Conservation (phyloP, 1,140 invertebrate genomes). For the Pseudomyrmex sp. region DNA sequence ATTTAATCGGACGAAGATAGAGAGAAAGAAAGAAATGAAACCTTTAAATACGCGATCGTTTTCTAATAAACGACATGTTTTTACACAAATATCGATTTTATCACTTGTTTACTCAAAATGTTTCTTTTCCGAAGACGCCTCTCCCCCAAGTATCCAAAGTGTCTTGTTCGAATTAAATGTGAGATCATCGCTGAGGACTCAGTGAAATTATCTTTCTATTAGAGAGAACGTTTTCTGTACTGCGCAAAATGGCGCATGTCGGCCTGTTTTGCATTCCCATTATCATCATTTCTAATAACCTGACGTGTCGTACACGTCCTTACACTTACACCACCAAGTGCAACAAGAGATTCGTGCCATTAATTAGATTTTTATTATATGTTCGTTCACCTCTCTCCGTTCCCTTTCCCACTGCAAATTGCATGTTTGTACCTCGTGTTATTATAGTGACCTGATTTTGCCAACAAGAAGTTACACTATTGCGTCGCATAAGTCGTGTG, state of each 20-base stretch:
- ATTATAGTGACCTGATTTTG: conserved; percentile 42
- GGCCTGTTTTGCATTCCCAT: conserved; percentile 32
- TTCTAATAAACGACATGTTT: no score
- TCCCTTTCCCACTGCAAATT: conserved; percentile 36
- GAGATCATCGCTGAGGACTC: no score
- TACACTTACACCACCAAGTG: conserved; percentile 27
- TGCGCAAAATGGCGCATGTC: conserved; percentile 34
- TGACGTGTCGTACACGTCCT: conserved; percentile 22
- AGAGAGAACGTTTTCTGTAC: neutral
- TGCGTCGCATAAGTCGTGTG: conserved; percentile 7
- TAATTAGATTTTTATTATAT: conserved; percentile 57
- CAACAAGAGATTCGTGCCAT: conserved; percentile 35
- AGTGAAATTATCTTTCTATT: neutral
- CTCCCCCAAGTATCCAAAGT: no score
- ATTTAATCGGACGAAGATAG: neutral
- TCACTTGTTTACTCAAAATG: neutral
- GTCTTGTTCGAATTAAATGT: no score
- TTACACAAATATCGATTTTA: neutral
- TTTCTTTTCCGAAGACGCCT: neutral
- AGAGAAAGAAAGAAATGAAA: neutral
- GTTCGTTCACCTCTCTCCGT: conserved; percentile 46
- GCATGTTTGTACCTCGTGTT: conserved; percentile 33
- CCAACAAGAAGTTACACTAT: conserved; percentile 24
- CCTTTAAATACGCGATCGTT: neutral
- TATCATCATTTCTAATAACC: conserved; percentile 39